Base-by-base conservation (phyloP, 2,888 invertebrate species). In the Campoletis raptor region DNA sequence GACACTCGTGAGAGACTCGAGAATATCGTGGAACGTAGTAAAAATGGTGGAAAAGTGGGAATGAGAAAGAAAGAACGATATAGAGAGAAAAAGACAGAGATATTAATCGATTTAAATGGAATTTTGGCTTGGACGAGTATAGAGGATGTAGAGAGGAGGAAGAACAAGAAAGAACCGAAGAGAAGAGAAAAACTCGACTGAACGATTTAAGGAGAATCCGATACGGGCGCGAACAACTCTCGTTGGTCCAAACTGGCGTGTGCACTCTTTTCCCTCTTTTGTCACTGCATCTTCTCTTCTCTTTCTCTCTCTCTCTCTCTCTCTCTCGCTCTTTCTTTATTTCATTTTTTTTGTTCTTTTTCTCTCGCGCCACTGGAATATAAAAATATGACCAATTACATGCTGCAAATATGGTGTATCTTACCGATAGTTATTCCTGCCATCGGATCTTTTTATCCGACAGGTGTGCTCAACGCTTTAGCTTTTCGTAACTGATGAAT, bases 321-420 rank as follows among this genome's bases (percentile, higher is more conserved):
- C 81, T 69, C 45, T 54, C 73, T 40, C 57, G 67, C 24, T 24
- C 36, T 48, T 30, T 30, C 30, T 30, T 30, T 30, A 30, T 40
- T 42, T 21, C 81, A 82, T 66, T 74, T 66, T 40, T 48, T 42
- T 24, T 85, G 82, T 66, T 77, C 61, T 30, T 40, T n/a, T 15
- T 52, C 77, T 64, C 81, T 87, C 85, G 80, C 88, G 88, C 86
- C 88, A 80, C 81, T 84, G 87, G 90, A 90, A 90, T 89, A 87
- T 89, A 88, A 92, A 93, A 92, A 90, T 93, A 92, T 92, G 90
- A 91, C 93, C 93, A 93, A 93, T 94, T 94, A 94, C 90, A 88
- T 72, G 88, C 85, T 92, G 91, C 93, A 93, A 93, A 93, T 93
- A 93, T 93, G 93, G 93, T 83, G 83, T 81, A 88, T 87, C 85